These are phyloP conservation scores for Stenichneumon culpator DNA, from an alignment of 2,888 invertebrate species.

Conservation along the genomic window DNA sequence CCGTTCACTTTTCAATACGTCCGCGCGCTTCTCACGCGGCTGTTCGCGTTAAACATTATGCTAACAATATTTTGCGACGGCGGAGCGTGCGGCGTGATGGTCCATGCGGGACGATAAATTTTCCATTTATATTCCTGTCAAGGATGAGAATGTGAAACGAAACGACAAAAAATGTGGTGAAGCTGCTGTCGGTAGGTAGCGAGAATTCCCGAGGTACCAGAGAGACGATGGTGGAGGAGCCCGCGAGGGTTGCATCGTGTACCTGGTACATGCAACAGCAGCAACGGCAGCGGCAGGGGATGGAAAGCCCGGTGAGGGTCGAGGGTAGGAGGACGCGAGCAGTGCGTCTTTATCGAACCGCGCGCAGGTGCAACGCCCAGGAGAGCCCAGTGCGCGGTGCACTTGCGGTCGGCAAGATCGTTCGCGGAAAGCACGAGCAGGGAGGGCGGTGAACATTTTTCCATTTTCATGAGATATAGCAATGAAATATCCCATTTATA, in stretches of 20 bases:
- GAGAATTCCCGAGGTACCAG: slow-evolving; percentile 42
- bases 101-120: slow-evolving; percentile 76
- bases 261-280: slow-evolving; percentile 58
- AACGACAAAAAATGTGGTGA: slow-evolving; percentile 53
- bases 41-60: slow-evolving; percentile 71
- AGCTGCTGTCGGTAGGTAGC: slow-evolving; percentile 42
- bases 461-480: slow-evolving; percentile 58
- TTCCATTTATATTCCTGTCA: slow-evolving; percentile 79
- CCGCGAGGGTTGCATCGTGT: slow-evolving; percentile 38
- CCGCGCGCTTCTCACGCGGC: background rate
- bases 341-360: slow-evolving; percentile 62
- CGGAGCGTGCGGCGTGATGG: slow-evolving; percentile 31
- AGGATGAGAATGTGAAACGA: slow-evolving; percentile 63
- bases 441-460: slow-evolving; percentile 45
- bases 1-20: slow-evolving; percentile 16
- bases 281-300: slow-evolving; percentile 26
- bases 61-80: slow-evolving; percentile 73
- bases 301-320: slow-evolving; percentile 51
- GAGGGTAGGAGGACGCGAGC: slow-evolving; percentile 60
- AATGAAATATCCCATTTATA: slow-evolving; percentile 75
- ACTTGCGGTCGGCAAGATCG: slow-evolving; percentile 44
- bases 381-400: slow-evolving; percentile 29
- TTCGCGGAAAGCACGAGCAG: slow-evolving; percentile 24
- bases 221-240: slow-evolving; percentile 43
- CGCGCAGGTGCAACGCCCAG: slow-evolving; percentile 66